Percentiles rank a stretch among this genome's conserved stretches.
Conservation (phyloP, 92 coral and sea anemone species). For the Palythoa caribaeorum region DNA sequence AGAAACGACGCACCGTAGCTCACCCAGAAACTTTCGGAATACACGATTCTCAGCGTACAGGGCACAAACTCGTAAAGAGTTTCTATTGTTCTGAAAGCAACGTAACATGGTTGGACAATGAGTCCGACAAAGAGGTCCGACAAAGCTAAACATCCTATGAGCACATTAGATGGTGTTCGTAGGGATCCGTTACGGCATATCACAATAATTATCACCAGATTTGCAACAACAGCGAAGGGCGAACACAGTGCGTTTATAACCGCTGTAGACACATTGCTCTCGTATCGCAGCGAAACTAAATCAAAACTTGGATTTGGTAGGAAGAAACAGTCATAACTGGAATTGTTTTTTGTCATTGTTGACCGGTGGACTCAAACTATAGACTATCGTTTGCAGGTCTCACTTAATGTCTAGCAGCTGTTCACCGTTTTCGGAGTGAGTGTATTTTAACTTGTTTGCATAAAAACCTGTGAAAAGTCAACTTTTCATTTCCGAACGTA, state of each 20-base stretch:
- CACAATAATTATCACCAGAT: constrained; percentile 61
- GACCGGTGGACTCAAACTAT: not conserved
- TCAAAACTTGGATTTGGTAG: constrained; percentile 76
- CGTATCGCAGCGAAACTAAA: constrained; percentile 49
- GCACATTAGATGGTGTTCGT: constrained; percentile 74
- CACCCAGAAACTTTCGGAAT: constrained; percentile 19
- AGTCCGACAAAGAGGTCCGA: constrained; percentile 78
- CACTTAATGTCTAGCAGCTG: constrained; percentile 8
- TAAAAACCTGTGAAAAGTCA: constrained; percentile 28
- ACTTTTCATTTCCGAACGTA: constrained; percentile 13
- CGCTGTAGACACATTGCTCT: constrained; percentile 72
- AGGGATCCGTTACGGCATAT: constrained; percentile 59
- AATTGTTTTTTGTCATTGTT: not conserved
- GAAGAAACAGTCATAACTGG: constrained; percentile 37
- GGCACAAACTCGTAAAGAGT: constrained; percentile 5
- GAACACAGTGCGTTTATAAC: constrained; percentile 60
- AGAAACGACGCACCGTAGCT: constrained; percentile 12
- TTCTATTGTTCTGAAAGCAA: constrained; percentile 7
- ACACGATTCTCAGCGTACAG: constrained; percentile 3
- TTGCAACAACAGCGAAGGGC: constrained; percentile 74
- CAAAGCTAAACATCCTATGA: constrained; percentile 72
- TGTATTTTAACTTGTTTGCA: not conserved
- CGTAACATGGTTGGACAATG: constrained; percentile 75
- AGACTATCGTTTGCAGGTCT: not conserved
- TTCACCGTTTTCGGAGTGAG: not conserved